Evolutionary conservation across 2,888 invertebrate species (phyloP).

Genomic region (Eulithis testata): DNA sequence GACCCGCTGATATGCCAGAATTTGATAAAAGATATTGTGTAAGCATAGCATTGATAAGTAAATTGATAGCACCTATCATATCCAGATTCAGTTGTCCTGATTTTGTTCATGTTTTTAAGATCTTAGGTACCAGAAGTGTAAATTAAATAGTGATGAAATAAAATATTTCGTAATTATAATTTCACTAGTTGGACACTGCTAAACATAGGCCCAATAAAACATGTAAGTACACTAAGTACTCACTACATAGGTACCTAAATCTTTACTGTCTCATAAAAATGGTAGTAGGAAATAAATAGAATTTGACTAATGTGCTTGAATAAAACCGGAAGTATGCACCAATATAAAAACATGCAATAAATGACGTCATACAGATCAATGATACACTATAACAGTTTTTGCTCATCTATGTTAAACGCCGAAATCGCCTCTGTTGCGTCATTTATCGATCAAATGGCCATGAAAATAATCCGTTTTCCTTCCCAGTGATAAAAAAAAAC

Average conservation of each 20-base stretch:
- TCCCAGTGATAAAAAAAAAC: background rate
- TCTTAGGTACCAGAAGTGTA: no score
- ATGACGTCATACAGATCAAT: background rate
- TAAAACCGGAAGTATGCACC: background rate
- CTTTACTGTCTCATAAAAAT: background rate
- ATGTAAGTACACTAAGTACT: background rate
- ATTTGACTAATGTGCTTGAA: background rate
- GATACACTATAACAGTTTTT: background rate
- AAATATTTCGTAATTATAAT: no score
- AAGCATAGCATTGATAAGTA: background rate
- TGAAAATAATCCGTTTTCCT: conserved; percentile 3
- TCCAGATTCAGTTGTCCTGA: no score
- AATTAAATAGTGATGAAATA: no score
- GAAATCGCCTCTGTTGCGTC: background rate
- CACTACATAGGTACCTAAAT: background rate
- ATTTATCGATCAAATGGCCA: background rate
- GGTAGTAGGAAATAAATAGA: background rate
- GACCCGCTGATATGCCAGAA: background rate
- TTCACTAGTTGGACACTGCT: no score
- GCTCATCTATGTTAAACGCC: background rate
- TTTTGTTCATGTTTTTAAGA: no score
- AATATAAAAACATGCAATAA: background rate
- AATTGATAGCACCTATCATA: no score
- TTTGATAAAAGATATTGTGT: conserved; percentile 14
- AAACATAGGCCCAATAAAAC: background rate